These are phyloP conservation scores for Pogonocichla stellata DNA, from an alignment of 2,113 vertebrate genomes.

Conservation along the genomic window DNA sequence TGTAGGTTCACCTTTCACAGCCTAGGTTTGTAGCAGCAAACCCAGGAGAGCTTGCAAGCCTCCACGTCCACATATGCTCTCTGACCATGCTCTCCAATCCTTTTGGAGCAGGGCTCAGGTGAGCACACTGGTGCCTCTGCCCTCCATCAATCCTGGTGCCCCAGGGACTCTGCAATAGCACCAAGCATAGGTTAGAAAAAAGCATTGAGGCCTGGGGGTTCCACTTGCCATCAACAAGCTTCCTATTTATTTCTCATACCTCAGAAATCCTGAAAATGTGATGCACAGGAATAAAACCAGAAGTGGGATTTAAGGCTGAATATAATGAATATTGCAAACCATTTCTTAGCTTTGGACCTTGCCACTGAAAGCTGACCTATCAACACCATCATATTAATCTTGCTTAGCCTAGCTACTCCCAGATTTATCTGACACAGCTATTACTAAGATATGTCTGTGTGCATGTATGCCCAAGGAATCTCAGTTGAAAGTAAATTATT, in stretches of 20 bases:
- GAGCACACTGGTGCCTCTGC: neutral
- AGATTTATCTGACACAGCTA: neutral
- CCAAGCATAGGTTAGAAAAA: neutral
- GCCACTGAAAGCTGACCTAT: neutral
- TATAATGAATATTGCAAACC: neutral
- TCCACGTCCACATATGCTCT: neutral
- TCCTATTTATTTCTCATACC: neutral
- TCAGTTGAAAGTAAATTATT: neutral
- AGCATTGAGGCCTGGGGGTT: neutral
- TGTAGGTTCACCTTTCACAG: neutral
- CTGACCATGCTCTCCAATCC: neutral
- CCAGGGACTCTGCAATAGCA: neutral
- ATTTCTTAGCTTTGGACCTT: neutral
- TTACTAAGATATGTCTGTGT: neutral
- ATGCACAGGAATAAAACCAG: neutral
- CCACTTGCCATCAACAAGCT: neutral
- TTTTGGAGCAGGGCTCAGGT: fast-evolving
- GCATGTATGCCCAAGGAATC: neutral
- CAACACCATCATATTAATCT: neutral
- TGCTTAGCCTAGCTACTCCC: neutral
- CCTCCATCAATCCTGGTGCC: neutral
- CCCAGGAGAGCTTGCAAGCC: neutral
- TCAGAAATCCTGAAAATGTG: neutral
- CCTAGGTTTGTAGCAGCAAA: neutral
- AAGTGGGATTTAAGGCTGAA: neutral